Conservation (phyloP, 2,113 vertebrate genomes). For the Rousettus leschenaultii region DNA sequence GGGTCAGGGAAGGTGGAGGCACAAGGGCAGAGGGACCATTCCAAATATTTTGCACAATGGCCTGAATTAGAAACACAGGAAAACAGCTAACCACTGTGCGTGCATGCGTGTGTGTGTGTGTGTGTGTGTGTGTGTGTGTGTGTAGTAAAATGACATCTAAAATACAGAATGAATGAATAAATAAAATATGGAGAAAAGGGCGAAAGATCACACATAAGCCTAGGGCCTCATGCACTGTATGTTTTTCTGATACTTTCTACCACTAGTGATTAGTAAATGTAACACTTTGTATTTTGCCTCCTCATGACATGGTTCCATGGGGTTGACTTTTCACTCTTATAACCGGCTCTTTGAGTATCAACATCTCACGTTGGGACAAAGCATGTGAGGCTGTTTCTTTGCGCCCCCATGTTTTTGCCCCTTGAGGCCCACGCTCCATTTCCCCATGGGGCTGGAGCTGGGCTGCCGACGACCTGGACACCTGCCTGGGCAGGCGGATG, state of each 20-base stretch:
- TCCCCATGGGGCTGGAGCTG: background rate
- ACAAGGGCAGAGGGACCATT: background rate
- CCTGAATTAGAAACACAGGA: background rate
- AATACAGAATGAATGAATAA: too few relatives aligned
- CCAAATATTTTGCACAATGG: background rate
- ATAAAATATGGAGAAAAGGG: too few relatives aligned
- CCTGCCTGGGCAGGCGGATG: background rate
- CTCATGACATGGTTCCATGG: too few relatives aligned
- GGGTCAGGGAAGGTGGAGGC: background rate
- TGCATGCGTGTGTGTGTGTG: background rate
- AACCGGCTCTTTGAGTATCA: background rate
- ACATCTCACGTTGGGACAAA: background rate
- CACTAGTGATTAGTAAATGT: too few relatives aligned
- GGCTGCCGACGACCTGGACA: background rate
- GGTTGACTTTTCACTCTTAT: background rate
- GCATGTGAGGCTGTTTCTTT: background rate
- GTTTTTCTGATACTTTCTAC: background rate
- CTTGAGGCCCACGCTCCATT: background rate
- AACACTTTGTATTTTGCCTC: background rate
- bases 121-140: background rate
- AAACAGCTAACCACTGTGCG: background rate
- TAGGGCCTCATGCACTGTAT: fast-evolving
- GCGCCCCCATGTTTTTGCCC: background rate
- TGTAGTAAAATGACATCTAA: background rate
- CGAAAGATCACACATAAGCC: background rate